Conservation (phyloP, 2,888 invertebrate species). For the Drosophila paracracens region DNA sequence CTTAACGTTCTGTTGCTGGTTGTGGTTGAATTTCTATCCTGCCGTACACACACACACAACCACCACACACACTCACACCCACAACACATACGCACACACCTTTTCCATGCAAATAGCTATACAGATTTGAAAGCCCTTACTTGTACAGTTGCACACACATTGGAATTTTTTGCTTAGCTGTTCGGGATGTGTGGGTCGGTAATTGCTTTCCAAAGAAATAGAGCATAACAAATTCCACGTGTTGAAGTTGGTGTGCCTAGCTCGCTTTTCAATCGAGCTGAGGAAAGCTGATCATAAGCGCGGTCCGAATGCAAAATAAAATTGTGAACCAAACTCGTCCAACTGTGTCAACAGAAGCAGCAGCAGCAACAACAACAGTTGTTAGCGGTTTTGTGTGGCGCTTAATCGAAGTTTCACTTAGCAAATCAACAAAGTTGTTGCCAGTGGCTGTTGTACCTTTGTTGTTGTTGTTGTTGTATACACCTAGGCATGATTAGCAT, state of each 20-base stretch:
- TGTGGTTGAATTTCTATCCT: not conserved
- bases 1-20: not conserved
- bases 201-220: slow-evolving; percentile 77
- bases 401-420: slow-evolving; percentile 78
- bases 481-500: slow-evolving; percentile 74
- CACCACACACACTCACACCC: not conserved
- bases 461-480: slow-evolving; percentile 33
- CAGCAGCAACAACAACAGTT: slow-evolving; percentile 34
- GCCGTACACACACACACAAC: slow-evolving; percentile 2
- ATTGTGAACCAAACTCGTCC: slow-evolving; percentile 28
- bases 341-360: not conserved
- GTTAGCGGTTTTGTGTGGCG: slow-evolving; percentile 47
- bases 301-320: slow-evolving; percentile 46
- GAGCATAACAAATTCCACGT: slow-evolving; percentile 78
- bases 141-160: not conserved
- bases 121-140: slow-evolving; percentile 21
- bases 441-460: slow-evolving; percentile 19
- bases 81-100: not conserved
- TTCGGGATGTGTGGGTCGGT: slow-evolving; percentile 64
- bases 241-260: slow-evolving; percentile 61
- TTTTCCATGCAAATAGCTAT: slow-evolving; percentile 4
- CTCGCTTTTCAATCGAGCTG: slow-evolving; percentile 34
- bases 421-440: slow-evolving; percentile 76
- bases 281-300: slow-evolving; percentile 10
- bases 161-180: slow-evolving; percentile 17